Evolutionary conservation across 2,888 invertebrate species (phyloP).

Genomic region (Fissipunctia ypsillon): DNA sequence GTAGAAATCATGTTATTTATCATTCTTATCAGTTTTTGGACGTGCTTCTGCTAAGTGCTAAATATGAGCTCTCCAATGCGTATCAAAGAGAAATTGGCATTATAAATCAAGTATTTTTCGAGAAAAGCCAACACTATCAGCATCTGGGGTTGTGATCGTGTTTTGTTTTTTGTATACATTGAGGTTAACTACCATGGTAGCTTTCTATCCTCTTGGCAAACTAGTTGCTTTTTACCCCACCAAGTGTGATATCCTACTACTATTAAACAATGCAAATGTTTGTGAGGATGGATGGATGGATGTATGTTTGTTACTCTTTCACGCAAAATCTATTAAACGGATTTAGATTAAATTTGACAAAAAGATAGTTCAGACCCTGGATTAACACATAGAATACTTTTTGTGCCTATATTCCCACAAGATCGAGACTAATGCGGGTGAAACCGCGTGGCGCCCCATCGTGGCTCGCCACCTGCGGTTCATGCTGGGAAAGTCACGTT

Average conservation of each 20-base stretch:
- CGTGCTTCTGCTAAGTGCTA: background rate
- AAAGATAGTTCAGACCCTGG: no score
- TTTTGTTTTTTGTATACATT: background rate
- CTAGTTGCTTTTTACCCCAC: background rate
- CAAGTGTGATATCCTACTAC: background rate
- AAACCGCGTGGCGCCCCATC: no score
- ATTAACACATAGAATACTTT: no score
- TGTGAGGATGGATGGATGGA: no score
- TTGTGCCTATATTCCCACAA: no score
- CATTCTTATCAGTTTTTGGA: conserved; percentile 3
- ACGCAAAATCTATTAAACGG: no score
- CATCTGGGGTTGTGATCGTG: background rate
- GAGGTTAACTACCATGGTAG: background rate
- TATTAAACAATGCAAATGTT: no score
- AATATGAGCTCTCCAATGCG: background rate
- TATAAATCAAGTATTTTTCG: background rate
- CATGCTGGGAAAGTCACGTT: background rate
- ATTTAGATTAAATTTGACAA: no score
- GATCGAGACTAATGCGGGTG: no score
- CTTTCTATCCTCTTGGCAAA: background rate
- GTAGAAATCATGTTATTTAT: background rate
- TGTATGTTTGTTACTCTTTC: no score
- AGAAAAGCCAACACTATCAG: background rate
- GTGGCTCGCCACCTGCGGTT: no score
- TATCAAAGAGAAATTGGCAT: background rate